Evolutionary conservation across 2,113 vertebrate species (phyloP), one percentile per base, ranked within the genome.

Genomic region (Pampusana beccarii): DNA sequence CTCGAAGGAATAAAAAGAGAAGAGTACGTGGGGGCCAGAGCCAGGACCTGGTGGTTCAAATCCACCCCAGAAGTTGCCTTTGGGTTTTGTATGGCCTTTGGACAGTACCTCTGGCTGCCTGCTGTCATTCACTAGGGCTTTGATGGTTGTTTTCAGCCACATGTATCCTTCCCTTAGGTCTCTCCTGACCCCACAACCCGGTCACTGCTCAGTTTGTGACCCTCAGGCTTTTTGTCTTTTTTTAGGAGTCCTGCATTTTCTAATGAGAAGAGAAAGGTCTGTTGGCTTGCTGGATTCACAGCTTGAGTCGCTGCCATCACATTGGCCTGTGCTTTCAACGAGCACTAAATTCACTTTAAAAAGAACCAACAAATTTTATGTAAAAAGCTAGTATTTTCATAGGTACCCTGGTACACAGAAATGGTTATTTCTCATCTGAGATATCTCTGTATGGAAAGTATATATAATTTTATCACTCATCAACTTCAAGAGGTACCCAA

Each of bases 401-500:
- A 86, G 83, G 66, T 88, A 56, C 5, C 2, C 73, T 34, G 28
- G 72, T 90, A 96, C 18, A 72, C 16, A 87, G 65, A 79, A 89
- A 87, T 16, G 29, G 53, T 95, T 93, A 94, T 96, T 97, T 93
- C 28, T 70, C 73, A 56, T 92, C 73, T 89, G 90, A 74, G 94
- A 94, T 85, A 29, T 80, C 67, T 87, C 80, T 66, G 16, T 69
- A 65, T 94, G 64, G 75, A 65, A 86, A 85, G 25, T 70, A 61
- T 80, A 82, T 53, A 29, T 56, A 69, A 96, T 94, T 96, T 95
- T 95, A 91, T 72, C 66, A 86, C 73, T 61, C 88, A 86, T 80
- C 70, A 88, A 88, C 80, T 87, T 67, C 84, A 92, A 83, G 34
- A 95, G 73, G 29, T 88, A 42, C 85, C 61, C 36, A 88, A 91